Evolutionary conservation across 2,888 invertebrate genomes (phyloP), one percentile per base, ranked within the genome.

Genomic region (Suillia variegata): DNA sequence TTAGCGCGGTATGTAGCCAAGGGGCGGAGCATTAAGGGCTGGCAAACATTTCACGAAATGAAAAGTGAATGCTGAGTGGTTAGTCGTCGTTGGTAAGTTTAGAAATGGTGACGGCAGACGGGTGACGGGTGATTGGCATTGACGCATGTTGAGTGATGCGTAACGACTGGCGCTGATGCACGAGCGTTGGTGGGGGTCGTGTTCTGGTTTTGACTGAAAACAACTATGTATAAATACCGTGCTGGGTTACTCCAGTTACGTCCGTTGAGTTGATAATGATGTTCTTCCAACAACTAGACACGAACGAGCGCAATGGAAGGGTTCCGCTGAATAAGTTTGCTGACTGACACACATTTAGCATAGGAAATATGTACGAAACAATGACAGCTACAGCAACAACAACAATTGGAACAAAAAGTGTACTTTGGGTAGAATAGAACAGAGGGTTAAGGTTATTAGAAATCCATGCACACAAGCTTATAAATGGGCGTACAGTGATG

Each of bases 1-100:
- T n/a, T n/a, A n/a, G n/a, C n/a, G n/a, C n/a, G n/a, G n/a, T n/a
- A n/a, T n/a, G n/a, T n/a, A n/a, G n/a, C n/a, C n/a, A n/a, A n/a
- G n/a, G n/a, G n/a, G n/a, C n/a, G n/a, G n/a, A n/a, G n/a, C n/a
- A n/a, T n/a, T n/a, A n/a, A n/a, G n/a, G n/a, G n/a, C n/a, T n/a
- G n/a, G n/a, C n/a, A 71, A 72, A 71, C 70, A 71, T 71, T 71
- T 67, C 67, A 62, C 64, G 66, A 13, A 26, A 56, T 48, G 48
- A 33, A n/a, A 34, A 48, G 22, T 18, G 31, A 20, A 22, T 20
- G 18, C 45, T 33, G 15, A n/a, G 21, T 21, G 4, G 17, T 12
- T 6, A n/a, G n/a, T n/a, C n/a, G n/a, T n/a, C n/a, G n/a, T n/a
- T n/a, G n/a, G n/a, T n/a, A n/a, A n/a, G n/a, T n/a, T n/a, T n/a